Evolutionary conservation across 2,797 vertebrate species (phyloP), one percentile per base, ranked within the genome.

Genomic region (Limnodromus scolopaceus): DNA sequence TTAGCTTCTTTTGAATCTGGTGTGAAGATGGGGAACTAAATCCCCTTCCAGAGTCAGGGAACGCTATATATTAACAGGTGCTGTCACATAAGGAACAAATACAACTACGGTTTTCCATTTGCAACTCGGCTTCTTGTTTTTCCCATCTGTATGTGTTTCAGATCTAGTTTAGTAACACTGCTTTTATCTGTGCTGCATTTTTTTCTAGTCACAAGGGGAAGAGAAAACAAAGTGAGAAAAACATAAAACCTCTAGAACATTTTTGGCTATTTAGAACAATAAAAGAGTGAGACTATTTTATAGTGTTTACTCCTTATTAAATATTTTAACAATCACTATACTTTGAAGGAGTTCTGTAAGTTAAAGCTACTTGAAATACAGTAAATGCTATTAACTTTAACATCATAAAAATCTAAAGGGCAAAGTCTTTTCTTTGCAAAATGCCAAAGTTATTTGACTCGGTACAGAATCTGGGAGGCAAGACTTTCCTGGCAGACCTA

Each of bases 221-320:
- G 38, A 70, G 17, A 81, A 81, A 81, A 89, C 49, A 30, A 94
- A 88, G 63, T 14, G n/a, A 92, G 57, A 72, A 87, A 92, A 87
- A n/a, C 10, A 27, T 39, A 75, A 90, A 86, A 58, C 8, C 63
- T 75, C 63, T 58, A 36, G 13, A 89, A 78, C 1, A 20, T 20
- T 60, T 93, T 53, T 45, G 43, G 63, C 45, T 84, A 48, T 63
- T 88, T 45, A 34, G 55, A 95, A 84, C n/a, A 82, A 82, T 57
- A 45, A 71, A 85, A 53, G 24, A 92, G 20, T 3, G 3, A 79
- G 58, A 30, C 9, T 88, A 46, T 83, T 93, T 74, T 64, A 53
- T 34, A 89, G 39, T 51, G 38, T 79, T 93, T 79, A 75, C 27
- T 84, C 28, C 55, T 71, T 43, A 64, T n/a, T 86, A 93, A 70